phyloP scores from a whole-genome alignment of 2,113 vertebrate species.

The Clinocottus analis region DNA sequence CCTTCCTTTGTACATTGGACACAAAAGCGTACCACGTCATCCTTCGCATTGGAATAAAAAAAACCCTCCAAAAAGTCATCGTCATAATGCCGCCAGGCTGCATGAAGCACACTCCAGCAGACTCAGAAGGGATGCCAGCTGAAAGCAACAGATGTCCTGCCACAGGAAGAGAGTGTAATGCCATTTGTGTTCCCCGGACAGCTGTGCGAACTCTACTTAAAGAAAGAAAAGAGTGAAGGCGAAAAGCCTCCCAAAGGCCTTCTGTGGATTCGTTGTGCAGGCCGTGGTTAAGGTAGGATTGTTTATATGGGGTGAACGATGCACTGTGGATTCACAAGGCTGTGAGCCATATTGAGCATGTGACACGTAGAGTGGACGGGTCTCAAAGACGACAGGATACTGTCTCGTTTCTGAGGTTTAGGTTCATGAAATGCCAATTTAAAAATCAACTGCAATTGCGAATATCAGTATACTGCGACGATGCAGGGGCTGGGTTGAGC shows the following conservation, averaged over 20 bases:
- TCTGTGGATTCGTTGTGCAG: slow-evolving; percentile 37
- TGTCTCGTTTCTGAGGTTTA: neutral
- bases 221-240: slow-evolving; percentile 39
- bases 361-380: neutral
- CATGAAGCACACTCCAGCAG: slow-evolving; percentile 36
- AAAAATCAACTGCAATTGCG: neutral
- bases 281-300: slow-evolving; percentile 42
- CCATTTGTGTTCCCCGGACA: slow-evolving; percentile 62
- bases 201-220: slow-evolving; percentile 68
- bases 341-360: neutral
- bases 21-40: slow-evolving; percentile 6
- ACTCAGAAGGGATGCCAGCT: slow-evolving; percentile 47
- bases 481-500: neutral
- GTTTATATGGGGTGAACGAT: slow-evolving; percentile 44
- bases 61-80: neutral
- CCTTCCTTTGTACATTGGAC: neutral
- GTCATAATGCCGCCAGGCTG: slow-evolving; percentile 30
- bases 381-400: neutral
- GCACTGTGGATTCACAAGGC: neutral
- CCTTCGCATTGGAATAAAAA: neutral
- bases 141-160: slow-evolving; percentile 72
- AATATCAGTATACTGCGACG: neutral
- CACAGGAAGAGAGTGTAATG: slow-evolving; percentile 54
- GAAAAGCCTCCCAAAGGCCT: slow-evolving; percentile 23
- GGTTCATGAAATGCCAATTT: neutral